A percentile compares a stretch with the other conserved stretches of the same genome.
Conservation (phyloP, 2,888 invertebrate genomes). For the Cephus pygmeus region DNA sequence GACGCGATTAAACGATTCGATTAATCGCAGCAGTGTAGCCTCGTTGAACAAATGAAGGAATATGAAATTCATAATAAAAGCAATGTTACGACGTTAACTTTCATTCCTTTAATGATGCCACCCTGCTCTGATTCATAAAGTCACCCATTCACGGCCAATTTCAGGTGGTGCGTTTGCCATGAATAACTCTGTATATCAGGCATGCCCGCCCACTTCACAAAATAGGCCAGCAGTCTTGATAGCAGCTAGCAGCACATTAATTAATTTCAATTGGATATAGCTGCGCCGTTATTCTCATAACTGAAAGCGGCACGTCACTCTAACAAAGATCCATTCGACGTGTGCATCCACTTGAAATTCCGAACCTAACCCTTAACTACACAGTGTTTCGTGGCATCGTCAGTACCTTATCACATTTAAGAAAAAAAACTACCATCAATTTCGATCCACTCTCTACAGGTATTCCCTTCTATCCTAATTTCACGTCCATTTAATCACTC, state of each 20-base stretch:
- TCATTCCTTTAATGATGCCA: too few species aligned
- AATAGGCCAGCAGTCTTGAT: conserved; percentile 32
- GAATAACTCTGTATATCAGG: conserved; percentile 5
- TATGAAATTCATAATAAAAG: too few species aligned
- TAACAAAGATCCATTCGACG: background rate
- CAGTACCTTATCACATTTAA: background rate
- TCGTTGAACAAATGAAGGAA: too few species aligned
- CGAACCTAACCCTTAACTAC: background rate
- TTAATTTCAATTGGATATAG: conserved; percentile 27
- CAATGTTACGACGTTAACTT: too few species aligned
- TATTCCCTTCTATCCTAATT: background rate
- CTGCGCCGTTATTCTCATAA: background rate
- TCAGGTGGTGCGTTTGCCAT: too few species aligned
- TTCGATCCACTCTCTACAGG: background rate
- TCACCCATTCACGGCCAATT: too few species aligned
- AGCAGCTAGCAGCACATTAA: conserved; percentile 16
- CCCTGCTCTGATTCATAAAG: too few species aligned
- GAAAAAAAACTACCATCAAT: background rate
- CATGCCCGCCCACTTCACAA: conserved; percentile 19
- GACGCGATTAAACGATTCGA: too few species aligned
- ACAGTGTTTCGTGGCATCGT: background rate
- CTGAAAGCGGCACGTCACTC: background rate
- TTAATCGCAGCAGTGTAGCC: too few species aligned
- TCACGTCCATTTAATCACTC: background rate
- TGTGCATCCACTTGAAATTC: background rate